These are phyloP conservation scores for Brachylomia viminalis DNA, from an alignment of 2,888 invertebrate genomes.

Conservation along the genomic window DNA sequence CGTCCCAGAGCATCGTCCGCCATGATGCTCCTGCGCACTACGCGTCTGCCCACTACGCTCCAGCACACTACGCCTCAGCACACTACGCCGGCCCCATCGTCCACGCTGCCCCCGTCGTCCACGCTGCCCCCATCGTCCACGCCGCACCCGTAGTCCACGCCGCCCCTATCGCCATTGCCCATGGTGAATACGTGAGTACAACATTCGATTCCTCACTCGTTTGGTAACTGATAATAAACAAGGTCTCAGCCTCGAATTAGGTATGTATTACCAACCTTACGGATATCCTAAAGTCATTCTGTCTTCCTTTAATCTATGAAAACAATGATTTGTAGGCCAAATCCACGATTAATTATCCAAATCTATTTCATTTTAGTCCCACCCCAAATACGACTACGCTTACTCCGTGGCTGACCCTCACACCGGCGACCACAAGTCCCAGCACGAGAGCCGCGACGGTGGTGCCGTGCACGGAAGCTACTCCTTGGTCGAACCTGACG, in stretches of 20 bases:
- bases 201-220: not conserved
- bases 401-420: constrained; percentile 91
- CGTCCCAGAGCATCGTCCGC: constrained; percentile 89
- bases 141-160: constrained; percentile 78
- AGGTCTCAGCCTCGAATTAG: constrained; percentile 37
- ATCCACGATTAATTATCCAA: constrained; percentile 3
- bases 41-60: constrained; percentile 80
- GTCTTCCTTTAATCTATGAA: constrained; percentile 43
- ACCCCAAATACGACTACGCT: constrained; percentile 91
- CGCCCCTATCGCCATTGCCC: constrained; percentile 77
- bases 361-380: constrained; percentile 81
- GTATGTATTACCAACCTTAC: constrained; percentile 30
- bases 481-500: constrained; percentile 91
- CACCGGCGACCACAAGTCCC: constrained; percentile 92
- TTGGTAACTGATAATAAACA: constrained; percentile 13
- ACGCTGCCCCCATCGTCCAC: constrained; percentile 80
- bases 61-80: constrained; percentile 76
- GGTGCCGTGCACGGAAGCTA: constrained; percentile 92
- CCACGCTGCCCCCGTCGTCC: constrained; percentile 80
- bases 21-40: constrained; percentile 85
- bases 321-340: constrained; percentile 23
- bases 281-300: constrained; percentile 50
- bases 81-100: constrained; percentile 75
- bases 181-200: constrained; percentile 83
- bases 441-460: constrained; percentile 91